Evolutionary conservation across 2,888 invertebrate species (phyloP), one percentile per base, ranked within the genome.

Genomic region (Prosopocoilus inquinatus): DNA sequence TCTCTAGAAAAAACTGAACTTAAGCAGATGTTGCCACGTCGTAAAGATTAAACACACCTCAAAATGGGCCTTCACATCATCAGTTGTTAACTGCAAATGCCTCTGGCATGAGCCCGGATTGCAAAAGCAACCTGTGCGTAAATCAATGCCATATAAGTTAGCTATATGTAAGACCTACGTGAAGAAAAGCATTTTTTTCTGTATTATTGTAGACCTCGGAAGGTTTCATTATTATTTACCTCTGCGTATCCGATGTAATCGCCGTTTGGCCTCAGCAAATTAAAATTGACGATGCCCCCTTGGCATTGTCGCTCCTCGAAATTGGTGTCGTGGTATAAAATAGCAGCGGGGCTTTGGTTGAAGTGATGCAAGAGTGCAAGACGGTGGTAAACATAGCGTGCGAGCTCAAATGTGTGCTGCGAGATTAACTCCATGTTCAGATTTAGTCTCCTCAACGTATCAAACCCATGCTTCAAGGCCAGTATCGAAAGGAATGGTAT

Each of bases 41-140:
- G 56, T 47, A 32, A 55, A 50, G 38, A 51, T 34, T 39, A 12
- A 50, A 65, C 62, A 70, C 73, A 84, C 85, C 72, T 89, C 83
- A 74, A 86, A 94, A 74, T 95, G 91, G 32, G 84, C 81, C 64
- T 85, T 84, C 63, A 96, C 80, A 52, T 90, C 87, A 9, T 83
- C 79, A 49, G 88, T 82, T 0, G 84, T 81, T 7, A 94, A 79
- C 5, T 80, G 76, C 44, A 97, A 79, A 69, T 91, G 90, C 47
- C 86, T 79, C 73, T 95, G 92, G 72, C 97, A 97, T 1, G 96
- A 91, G 9, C 97, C 98, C 1, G 95, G 90, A 79, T 98, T 98
- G 75, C 98, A 98, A 74, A 96, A 95, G 73, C 97, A 97, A 0
- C 98, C 98, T 1, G 94, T 94, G 60, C 98, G 83, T 38, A 98